phyloP scores from a whole-genome alignment of 2,888 invertebrate species.

The Mythimna vitellina region DNA sequence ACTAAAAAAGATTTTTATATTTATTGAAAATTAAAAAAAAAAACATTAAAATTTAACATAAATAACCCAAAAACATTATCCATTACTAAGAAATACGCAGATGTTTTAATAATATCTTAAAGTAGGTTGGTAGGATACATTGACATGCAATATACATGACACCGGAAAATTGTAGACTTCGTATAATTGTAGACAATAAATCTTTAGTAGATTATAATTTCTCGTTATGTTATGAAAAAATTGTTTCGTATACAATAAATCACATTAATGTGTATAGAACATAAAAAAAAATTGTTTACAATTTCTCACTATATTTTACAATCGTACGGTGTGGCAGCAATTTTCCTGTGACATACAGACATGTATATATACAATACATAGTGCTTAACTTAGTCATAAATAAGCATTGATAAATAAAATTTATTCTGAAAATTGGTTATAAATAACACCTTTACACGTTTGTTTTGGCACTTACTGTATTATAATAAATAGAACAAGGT shows the following conservation, averaged over 20 bases:
- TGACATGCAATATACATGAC: background rate
- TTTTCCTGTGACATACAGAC: no score
- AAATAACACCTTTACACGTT: background rate
- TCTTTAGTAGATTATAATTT: no score
- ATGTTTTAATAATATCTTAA: background rate
- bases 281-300: no score
- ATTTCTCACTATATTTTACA: no score
- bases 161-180: no score
- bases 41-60: background rate
- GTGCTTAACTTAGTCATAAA: background rate
- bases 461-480: constrained; percentile 38
- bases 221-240: no score
- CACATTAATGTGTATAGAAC: no score
- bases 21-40: background rate
- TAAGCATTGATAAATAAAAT: background rate
- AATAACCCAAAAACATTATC: background rate
- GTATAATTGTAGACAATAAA: no score
- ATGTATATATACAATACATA: no score
- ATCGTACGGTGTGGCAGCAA: no score
- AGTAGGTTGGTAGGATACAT: background rate
- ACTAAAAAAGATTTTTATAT: background rate
- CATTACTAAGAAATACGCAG: background rate
- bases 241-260: no score
- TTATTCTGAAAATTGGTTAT: no score
- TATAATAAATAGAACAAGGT: background rate